Conservation (phyloP, 1,140 invertebrate species). For the Drosophila kikkawai region DNA sequence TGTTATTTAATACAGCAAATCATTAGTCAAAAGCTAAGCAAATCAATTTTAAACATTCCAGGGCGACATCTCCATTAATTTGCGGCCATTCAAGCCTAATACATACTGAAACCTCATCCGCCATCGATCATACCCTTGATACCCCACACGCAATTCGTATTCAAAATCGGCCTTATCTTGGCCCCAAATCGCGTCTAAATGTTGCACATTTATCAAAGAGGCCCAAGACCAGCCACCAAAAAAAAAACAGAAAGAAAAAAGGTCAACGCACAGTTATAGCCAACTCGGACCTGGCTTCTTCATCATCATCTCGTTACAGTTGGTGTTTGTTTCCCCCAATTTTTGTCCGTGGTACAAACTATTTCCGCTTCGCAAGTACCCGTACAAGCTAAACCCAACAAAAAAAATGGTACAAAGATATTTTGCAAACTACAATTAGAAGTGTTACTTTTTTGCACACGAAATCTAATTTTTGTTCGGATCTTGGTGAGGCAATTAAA, state of each 20-base stretch:
- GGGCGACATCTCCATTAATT: conserved; percentile 37
- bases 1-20: conserved; percentile 6
- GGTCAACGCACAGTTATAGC: conserved; percentile 82
- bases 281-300: conserved; percentile 38
- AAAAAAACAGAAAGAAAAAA: conserved; percentile 31
- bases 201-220: conserved; percentile 81
- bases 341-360: conserved; percentile 52
- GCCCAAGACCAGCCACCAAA: conserved; percentile 40
- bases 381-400: conserved; percentile 9
- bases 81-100: conserved; percentile 2
- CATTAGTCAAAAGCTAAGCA: conserved; percentile 3
- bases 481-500: conserved; percentile 61
- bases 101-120: conserved; percentile 25
- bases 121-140: conserved; percentile 42
- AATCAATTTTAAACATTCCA: conserved; percentile 22
- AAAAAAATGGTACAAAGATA: conserved; percentile 23
- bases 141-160: conserved; percentile 45
- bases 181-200: conserved; percentile 82
- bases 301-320: conserved; percentile 68
- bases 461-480: conserved; percentile 60
- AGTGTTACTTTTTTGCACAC: conserved; percentile 61
- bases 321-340: conserved; percentile 48
- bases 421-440: conserved; percentile 51
- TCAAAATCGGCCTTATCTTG: conserved; percentile 65
- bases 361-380: conserved; percentile 69